phyloP scores from a whole-genome alignment of 2,113 vertebrate species.

The Neoarius graeffei region DNA sequence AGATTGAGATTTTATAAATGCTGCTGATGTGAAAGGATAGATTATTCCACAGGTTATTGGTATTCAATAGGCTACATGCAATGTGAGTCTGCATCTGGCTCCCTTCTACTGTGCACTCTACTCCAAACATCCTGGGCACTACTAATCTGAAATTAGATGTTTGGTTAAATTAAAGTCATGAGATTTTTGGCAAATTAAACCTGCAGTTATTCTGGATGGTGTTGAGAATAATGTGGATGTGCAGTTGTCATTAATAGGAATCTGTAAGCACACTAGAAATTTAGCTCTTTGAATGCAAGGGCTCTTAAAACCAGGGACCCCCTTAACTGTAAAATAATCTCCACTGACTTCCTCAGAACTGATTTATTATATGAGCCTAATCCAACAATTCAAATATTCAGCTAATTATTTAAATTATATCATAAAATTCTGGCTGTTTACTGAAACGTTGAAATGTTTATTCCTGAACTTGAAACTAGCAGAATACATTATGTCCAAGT shows the following conservation, averaged over 20 bases:
- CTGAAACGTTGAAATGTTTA: not conserved
- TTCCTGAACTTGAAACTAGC: not conserved
- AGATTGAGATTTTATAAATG: conserved; percentile 1
- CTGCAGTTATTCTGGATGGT: not conserved
- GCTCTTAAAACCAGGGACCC: not conserved
- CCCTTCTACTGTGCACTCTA: not conserved
- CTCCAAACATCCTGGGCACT: not conserved
- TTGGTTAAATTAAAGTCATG: not conserved
- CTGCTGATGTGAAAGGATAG: conserved; percentile 1
- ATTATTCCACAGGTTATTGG: not conserved
- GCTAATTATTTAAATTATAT: not conserved
- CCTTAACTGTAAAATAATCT: not conserved
- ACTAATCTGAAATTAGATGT: not conserved
- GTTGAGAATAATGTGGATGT: not conserved
- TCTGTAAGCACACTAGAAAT: not conserved
- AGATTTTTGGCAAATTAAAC: not conserved
- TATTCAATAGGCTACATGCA: conserved; percentile 14
- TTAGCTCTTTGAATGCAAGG: not conserved
- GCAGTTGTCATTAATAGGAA: not conserved
- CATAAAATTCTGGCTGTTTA: not conserved
- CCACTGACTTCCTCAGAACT: not conserved
- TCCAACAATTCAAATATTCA: not conserved
- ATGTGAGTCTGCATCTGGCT: not conserved
- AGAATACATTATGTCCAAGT: not conserved
- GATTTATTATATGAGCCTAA: not conserved